These are phyloP conservation scores for Pagetopsis macropterus DNA, from an alignment of 2,797 vertebrate genomes.

Conservation along the genomic window DNA sequence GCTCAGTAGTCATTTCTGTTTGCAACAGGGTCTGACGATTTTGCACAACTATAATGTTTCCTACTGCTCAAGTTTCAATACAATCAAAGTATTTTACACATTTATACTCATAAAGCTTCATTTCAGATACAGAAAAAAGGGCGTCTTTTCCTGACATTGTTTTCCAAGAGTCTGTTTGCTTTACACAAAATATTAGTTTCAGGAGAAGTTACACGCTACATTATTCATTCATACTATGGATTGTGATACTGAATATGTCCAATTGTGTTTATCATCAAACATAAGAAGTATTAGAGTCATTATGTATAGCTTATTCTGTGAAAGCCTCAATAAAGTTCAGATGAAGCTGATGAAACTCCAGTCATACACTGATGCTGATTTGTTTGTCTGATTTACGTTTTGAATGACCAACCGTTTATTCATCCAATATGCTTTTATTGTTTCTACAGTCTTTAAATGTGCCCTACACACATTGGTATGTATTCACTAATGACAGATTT, in stretches of 20 bases:
- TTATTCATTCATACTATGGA: conserved; percentile 76
- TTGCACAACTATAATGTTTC: conserved; percentile 73
- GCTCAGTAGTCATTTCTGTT: conserved; percentile 74
- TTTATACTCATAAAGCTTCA: conserved; percentile 61
- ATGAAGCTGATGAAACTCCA: conserved; percentile 59
- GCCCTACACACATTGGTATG: neutral
- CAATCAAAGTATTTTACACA: conserved; percentile 62
- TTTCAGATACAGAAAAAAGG: conserved; percentile 21
- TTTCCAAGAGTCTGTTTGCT: conserved; percentile 66
- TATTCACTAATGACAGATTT: neutral
- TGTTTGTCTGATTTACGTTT: conserved; percentile 38
- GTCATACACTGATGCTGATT: conserved; percentile 35
- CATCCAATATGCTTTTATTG: neutral
- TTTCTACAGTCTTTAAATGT: neutral
- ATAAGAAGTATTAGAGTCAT: conserved; percentile 74
- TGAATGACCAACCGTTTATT: neutral
- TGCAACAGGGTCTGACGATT: conserved; percentile 77
- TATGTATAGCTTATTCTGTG: conserved; percentile 80
- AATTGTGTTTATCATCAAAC: conserved; percentile 74
- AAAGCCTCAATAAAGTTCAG: conserved; percentile 79
- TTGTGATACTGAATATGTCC: conserved; percentile 77
- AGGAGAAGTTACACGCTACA: conserved; percentile 66
- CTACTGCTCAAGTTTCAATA: conserved; percentile 69
- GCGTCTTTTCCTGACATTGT: conserved; percentile 10
- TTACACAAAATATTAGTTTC: conserved; percentile 67